Evolutionary conservation across 2,888 invertebrate genomes (phyloP).

Genomic region (Caenorhabditis macrosperma): DNA sequence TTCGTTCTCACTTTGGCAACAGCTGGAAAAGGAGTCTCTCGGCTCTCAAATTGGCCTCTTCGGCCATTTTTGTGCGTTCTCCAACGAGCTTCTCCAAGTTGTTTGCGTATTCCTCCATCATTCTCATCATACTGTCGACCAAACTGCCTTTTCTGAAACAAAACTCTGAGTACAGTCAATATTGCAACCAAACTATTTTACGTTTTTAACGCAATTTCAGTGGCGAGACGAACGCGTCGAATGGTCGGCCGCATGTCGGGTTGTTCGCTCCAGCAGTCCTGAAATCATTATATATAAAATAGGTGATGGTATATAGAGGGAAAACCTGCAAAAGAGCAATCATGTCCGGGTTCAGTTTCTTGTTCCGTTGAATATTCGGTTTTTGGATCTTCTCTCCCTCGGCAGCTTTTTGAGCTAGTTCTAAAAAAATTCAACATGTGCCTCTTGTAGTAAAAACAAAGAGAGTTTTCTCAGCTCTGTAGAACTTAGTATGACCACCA

Average conservation of each 20-base stretch:
- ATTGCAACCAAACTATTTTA: background rate
- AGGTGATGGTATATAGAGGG: background rate
- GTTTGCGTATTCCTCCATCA: constrained; percentile 73
- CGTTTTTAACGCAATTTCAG: constrained; percentile 69
- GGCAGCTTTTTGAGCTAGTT: constrained; percentile 63
- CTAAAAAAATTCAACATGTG: no score
- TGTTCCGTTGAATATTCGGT: constrained; percentile 62
- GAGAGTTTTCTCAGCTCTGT: no score
- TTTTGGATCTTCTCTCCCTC: constrained; percentile 65
- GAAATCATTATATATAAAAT: constrained; percentile 6
- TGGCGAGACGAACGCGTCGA: constrained; percentile 73
- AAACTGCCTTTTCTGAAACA: constrained; percentile 65
- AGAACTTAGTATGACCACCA: no score
- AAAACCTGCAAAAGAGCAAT: constrained; percentile 64
- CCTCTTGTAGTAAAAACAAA: no score
- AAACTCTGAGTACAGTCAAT: background rate
- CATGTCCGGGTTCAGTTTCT: constrained; percentile 65
- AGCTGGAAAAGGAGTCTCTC: constrained; percentile 66
- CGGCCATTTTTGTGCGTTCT: constrained; percentile 66
- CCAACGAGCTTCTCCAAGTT: constrained; percentile 67
- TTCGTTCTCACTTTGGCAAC: constrained; percentile 61
- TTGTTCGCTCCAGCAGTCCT: constrained; percentile 70
- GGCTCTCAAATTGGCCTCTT: constrained; percentile 65
- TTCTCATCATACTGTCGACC: constrained; percentile 70
- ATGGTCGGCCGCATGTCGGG: constrained; percentile 70